Base-by-base conservation (phyloP, 2,113 vertebrate species). In the Mirounga angustirostris region DNA sequence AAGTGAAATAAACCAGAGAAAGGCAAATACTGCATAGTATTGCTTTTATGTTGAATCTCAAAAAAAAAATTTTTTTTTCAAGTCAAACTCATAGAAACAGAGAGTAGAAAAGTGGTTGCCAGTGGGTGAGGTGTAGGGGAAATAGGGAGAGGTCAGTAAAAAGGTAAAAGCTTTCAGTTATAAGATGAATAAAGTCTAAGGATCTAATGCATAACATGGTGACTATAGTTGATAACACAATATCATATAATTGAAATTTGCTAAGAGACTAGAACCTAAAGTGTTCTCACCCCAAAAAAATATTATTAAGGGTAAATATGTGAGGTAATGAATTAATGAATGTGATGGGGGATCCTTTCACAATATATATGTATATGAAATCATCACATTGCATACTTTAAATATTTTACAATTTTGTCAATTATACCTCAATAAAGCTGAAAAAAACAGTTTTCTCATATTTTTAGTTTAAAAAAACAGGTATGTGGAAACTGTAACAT, bases 1-100 rank as follows among this genome's bases (percentile, higher is more conserved):
- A 91, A 80, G 46, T 40, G n/a, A 91, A 81, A 67, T 91, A 67
- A 80, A 50, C n/a, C 76, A 65, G 61, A 56, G 76, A 91, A 63
- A 90, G 15, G 43, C 50, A 81, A 40, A 81, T 91, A 54, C 22
- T 65, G 43, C 33, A 30, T 10, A 16, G 50, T 36, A 80, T 15
- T 61, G 63, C 22, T 18, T 50, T 50, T 22, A 36, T 67, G 59
- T 54, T 33, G 26, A 91, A 78, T 19, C 28, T 78, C 46, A 16
- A 18, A 18, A 52, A 52, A 36, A 26, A 24, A 18, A 5, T 56
- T 65, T 43, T 30, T 56, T 56, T 65, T 65, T 65, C 63, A 88
- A 89, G 71, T n/a, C 21, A 76, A 76, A n/a, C 13, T 89, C 71
- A 89, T 26, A 50, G 71, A 89, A 76, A 76, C 7, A 76, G 56